Evolutionary conservation across 1,140 invertebrate genomes (phyloP), one percentile per base, ranked within the genome.

Genomic region (Xylocopa sonorina): DNA sequence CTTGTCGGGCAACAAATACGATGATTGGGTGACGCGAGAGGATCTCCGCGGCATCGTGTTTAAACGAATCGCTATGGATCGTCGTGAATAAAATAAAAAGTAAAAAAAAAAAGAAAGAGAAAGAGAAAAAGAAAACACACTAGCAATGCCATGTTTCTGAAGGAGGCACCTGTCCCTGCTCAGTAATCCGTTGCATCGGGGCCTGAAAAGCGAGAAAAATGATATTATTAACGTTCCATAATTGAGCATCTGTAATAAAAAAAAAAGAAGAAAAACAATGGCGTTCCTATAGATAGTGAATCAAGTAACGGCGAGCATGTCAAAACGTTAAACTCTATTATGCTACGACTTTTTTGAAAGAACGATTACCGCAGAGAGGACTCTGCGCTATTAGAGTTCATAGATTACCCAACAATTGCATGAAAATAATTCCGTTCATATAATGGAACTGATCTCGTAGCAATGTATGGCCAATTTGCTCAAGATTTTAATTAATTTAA

Each of bases 111-210:
- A 75, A n/a, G n/a, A n/a, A n/a, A n/a, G n/a, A n/a, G 53, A 51
- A 60, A 51, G 74, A 66, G 80, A 32, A 64, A 64, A 60, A 64
- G 75, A 81, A 87, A 83, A 84, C 87, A 82, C 85, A 81, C 81
- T 82, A 87, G 75, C 63, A 87, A 86, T 69, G 75, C 67, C 82
- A 81, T 69, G 50, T 83, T 81, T 57, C 51, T 60, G 69, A 80
- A 75, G 68, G 50, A 58, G 75, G 63, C 58, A 62, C 60, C 62
- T 48, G 62, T 64, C 62, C 51, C 78, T 64, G 66, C 57, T 89
- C 83, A 91, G 67, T 90, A 91, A 80, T 91, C 90, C 53, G 89
- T 90, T 69, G 88, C 84, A 67, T 91, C 90, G 58, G 90, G 90
- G 87, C 88, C 90, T 91, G 84, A 73, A 90, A 91, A 85, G 74